phyloP scores from a whole-genome alignment of 1,140 invertebrate genomes.

The Neuroterus valhalla region DNA sequence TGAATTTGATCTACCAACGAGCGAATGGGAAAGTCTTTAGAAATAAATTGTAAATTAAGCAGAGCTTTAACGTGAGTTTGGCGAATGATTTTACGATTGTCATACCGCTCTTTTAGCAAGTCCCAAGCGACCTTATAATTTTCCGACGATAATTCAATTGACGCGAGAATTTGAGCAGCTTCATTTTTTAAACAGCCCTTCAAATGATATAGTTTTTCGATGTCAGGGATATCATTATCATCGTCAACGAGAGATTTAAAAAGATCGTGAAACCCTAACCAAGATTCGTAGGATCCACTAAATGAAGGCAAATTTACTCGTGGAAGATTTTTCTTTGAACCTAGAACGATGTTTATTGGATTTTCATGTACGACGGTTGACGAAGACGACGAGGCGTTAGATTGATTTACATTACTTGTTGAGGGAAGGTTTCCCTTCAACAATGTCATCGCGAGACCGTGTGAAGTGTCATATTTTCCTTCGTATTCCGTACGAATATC shows the following conservation, averaged over 20 bases:
- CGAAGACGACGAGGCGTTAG: not conserved
- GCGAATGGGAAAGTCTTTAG: slow-evolving; percentile 31
- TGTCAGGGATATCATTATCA: too few relatives aligned
- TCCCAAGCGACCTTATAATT: slow-evolving; percentile 63
- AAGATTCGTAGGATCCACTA: too few relatives aligned
- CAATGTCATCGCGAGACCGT: not conserved
- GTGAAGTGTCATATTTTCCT: not conserved
- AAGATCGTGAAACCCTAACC: too few relatives aligned
- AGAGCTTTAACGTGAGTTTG: slow-evolving; percentile 39
- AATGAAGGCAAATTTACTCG: too few relatives aligned
- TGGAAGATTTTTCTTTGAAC: slow-evolving; percentile 43
- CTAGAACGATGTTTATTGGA: not conserved
- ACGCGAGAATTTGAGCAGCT: too few relatives aligned
- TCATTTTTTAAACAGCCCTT: too few relatives aligned
- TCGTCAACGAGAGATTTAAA: too few relatives aligned
- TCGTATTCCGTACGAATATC: not conserved
- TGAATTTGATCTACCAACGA: slow-evolving; percentile 36
- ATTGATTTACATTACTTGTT: not conserved
- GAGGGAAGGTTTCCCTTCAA: not conserved
- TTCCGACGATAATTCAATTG: too few relatives aligned
- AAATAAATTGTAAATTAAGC: slow-evolving; percentile 33
- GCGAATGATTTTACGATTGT: slow-evolving; percentile 59
- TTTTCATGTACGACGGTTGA: not conserved
- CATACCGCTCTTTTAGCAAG: slow-evolving; percentile 58
- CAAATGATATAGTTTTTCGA: too few relatives aligned